Evolutionary conservation across 2,888 invertebrate genomes (phyloP).

Genomic region (Lasius platythorax): DNA sequence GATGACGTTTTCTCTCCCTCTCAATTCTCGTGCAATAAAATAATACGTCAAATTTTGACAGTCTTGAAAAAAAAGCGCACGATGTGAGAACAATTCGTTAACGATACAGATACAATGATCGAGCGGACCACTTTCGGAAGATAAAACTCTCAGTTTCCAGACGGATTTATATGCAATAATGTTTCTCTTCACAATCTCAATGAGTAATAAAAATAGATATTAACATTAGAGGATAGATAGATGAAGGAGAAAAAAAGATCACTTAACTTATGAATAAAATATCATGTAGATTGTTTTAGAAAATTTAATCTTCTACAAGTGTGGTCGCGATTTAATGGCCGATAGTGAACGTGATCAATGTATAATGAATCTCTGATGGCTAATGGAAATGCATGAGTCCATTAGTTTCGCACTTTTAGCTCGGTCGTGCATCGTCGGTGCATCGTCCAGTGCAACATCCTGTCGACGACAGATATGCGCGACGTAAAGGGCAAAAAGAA

Average conservation of each 20-base stretch:
- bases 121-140: background rate
- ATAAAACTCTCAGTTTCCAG: background rate
- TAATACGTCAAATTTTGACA: background rate
- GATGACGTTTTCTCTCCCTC: background rate
- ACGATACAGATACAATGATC: background rate
- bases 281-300: background rate
- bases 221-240: background rate
- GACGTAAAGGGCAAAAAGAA: conserved; percentile 13
- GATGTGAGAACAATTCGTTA: background rate
- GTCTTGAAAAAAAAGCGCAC: background rate
- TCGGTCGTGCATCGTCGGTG: background rate
- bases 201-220: background rate
- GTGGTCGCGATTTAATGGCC: conserved; percentile 1
- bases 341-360: background rate
- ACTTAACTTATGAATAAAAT: background rate
- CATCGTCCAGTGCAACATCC: background rate
- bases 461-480: conserved; percentile 10
- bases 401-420: conserved; percentile 44
- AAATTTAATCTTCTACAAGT: conserved; percentile 3
- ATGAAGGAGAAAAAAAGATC: background rate
- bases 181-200: background rate
- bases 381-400: conserved; percentile 48
- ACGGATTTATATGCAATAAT: background rate
- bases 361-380: conserved; percentile 9
- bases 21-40: conserved; percentile 9